Base-by-base conservation (phyloP, 2,888 invertebrate species). In the Campaea margaritaria region DNA sequence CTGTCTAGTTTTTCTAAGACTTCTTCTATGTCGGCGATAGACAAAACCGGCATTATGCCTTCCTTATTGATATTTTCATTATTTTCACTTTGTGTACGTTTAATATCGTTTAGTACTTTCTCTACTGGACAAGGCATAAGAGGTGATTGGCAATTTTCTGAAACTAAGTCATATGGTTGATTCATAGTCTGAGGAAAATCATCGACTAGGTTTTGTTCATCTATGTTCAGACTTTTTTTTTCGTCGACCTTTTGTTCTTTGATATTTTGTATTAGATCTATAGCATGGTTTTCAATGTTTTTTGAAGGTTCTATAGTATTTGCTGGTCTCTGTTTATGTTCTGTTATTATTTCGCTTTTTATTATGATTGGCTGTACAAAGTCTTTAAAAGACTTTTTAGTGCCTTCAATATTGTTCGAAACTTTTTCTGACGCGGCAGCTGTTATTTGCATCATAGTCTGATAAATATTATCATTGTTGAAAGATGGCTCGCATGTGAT, bases 361-460 rank as follows among this genome's bases (percentile, higher is more conserved):
- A 57, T 61, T 12, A 56, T 16, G 21, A 63, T 62, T n/a, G 46
- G 52, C 31, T 61, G 39, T 3, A 55, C 47, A 13, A 60, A 43
- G 47, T 46, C 39, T 1, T 45, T 53, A 5, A 9, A 42, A 31
- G 5, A n/a, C 3, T 15, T 21, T 21, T 21, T 21, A 5, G 21
- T 2, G 5, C 21, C 21, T 21, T 21, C 21, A 21, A 21, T 21
- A 21, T 21, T 21, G 21, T 21, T 21, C 21, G 5, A 21, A 5
- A 21, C 21, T 3, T 21, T 21, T 21, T 21, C 21, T 21, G 5
- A 2, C 21, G 5, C 21, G 5, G 21, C 21, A 21, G 2, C 5
- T 3, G 21, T 21, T 5, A 21, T 3, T 21, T 21, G 21, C 2
- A 3, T 21, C 21, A 21, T 21, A 21, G 21, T 21, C 21, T 21